Base-by-base conservation (phyloP, 2,888 invertebrate species). In the Pandemis corylana region DNA sequence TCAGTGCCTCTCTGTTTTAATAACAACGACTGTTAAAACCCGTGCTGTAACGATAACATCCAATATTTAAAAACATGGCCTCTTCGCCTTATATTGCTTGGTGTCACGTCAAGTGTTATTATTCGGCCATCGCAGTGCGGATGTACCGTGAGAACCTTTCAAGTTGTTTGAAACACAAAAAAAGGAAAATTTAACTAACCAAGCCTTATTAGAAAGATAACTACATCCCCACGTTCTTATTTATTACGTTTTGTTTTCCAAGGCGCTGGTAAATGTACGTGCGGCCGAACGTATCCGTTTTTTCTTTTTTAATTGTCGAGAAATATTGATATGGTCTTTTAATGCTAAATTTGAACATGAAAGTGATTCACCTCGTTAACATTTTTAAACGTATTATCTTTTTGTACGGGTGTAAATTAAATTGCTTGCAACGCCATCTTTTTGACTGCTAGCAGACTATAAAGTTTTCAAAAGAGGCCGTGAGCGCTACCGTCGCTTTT, bases 11-110 rank as follows among this genome's bases (percentile, higher is more conserved):
- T 59, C 10, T 74, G 65, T 74, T 74, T 56, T 66, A 59, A 70
- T 70, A 74, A 70, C 69, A 74, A 12, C 28, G 41, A 2, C 56
- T 53, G 42, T 41, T 36, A 59, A 53, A 44, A 68, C 73, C 74
- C 74, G 74, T 74, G 74, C 74, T 56, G 73, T 56, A 20, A 44
- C 20, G 51, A 74, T 51, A 69, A 74, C 65, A 74, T n/a, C 15
- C 41, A 13, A 15, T 12, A 51, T 74, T 74, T n/a, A 70, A 74
- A 74, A 74, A 71, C 71, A 71, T 46, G 10, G 71, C 41, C 62
- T 73, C 49, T 62, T 63, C 56, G 51, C 15, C 63, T 46, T 56
- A 51, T 42, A 36, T 59, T 12, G 53, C 67, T 53, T 7, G 15
- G 42, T 67, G 56, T 59, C 59, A 59, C 28, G 59, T 59, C 5